Conservation (phyloP, 1,140 invertebrate genomes). For the Achatina immaculata region DNA sequence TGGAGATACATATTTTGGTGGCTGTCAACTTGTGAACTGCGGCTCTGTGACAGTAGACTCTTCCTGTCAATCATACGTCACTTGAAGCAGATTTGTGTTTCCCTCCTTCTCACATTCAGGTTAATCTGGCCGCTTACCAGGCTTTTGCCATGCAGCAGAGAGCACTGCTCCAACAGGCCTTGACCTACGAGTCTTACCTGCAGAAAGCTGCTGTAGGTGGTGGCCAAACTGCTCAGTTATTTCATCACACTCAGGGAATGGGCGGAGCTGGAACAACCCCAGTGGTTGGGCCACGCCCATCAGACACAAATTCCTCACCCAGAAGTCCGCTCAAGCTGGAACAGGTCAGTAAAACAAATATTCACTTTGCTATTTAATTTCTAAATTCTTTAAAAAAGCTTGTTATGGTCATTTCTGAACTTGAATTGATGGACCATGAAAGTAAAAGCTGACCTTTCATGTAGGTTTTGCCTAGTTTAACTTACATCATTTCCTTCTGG, state of each 20-base stretch:
- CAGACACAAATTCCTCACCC: conserved; percentile 31
- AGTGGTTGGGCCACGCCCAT: conserved; percentile 28
- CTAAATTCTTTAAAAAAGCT: too few relatives aligned
- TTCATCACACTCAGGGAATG: conserved; percentile 33
- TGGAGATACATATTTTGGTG: too few relatives aligned
- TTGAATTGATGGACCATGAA: too few relatives aligned
- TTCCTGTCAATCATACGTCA: too few relatives aligned
- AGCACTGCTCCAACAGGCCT: conserved; percentile 62
- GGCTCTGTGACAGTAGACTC: too few relatives aligned
- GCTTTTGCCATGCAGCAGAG: conserved; percentile 66
- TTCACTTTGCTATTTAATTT: conserved; percentile 10
- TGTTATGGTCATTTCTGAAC: too few relatives aligned
- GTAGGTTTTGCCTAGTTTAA: too few relatives aligned
- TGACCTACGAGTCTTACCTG: conserved; percentile 64
- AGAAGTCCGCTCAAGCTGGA: conserved; percentile 52
- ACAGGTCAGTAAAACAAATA: conserved; percentile 37
- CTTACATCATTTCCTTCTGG: too few relatives aligned
- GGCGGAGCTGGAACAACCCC: conserved; percentile 41
- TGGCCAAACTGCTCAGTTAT: conserved; percentile 35
- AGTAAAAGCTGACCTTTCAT: too few relatives aligned
- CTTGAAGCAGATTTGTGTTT: too few relatives aligned
- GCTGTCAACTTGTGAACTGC: too few relatives aligned
- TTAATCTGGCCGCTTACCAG: conserved; percentile 65
- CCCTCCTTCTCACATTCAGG: conserved; percentile 40
- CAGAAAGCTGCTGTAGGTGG: conserved; percentile 48